phyloP scores from a whole-genome alignment of 2,113 vertebrate species.

The Echinops telfairi region DNA sequence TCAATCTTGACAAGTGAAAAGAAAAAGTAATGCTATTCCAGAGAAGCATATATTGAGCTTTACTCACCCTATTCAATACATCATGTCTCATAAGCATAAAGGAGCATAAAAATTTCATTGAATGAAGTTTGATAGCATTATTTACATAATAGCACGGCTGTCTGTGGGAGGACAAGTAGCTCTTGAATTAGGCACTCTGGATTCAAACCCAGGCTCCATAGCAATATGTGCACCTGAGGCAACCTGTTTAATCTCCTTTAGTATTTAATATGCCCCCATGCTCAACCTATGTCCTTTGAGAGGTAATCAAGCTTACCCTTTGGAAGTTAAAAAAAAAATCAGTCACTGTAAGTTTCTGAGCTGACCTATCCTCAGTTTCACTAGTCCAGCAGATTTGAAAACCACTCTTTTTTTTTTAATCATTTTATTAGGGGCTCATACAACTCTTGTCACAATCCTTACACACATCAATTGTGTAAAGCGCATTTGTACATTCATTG shows the following conservation, averaged over 20 bases:
- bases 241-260: neutral
- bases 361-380: too few relatives aligned
- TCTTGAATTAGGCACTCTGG: neutral
- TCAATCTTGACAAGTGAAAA: constrained; percentile 47
- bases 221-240: neutral
- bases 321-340: too few relatives aligned
- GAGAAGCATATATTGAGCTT: neutral
- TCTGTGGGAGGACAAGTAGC: neutral
- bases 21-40: constrained; percentile 7
- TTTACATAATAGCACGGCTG: neutral
- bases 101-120: constrained; percentile 24
- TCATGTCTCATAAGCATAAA: neutral
- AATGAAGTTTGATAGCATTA: neutral
- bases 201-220: neutral
- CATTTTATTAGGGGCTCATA: too few relatives aligned
- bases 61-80: neutral
- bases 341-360: too few relatives aligned
- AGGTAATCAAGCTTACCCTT: too few relatives aligned
- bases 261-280: too few relatives aligned
- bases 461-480: too few relatives aligned
- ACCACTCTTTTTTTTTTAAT: too few relatives aligned
- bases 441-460: too few relatives aligned
- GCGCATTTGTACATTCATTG: too few relatives aligned
- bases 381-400: too few relatives aligned
- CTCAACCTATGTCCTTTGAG: too few relatives aligned